Conservation (phyloP, 2,113 vertebrate species). For the Bubalus kerabau region DNA sequence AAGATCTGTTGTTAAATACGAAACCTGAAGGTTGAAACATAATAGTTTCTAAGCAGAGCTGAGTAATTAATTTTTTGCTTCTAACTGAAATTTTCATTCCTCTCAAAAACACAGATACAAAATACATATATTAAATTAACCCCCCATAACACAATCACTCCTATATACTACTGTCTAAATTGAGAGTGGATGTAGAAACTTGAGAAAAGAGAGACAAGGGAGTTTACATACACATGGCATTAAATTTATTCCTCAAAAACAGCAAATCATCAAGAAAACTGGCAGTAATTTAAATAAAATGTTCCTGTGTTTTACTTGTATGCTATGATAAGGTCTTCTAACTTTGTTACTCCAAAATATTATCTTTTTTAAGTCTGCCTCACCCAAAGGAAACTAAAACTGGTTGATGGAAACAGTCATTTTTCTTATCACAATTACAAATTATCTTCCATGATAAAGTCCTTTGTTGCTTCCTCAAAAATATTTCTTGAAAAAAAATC, state of each 20-base stretch:
- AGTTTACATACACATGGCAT: neutral
- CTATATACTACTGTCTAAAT: neutral
- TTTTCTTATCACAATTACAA: constrained; percentile 47
- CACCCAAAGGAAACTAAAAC: constrained; percentile 6
- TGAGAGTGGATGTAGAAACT: neutral
- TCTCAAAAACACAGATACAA: constrained; percentile 39
- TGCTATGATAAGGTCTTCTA: neutral
- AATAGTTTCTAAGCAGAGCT: neutral
- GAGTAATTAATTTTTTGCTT: constrained; percentile 19
- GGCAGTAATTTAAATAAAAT: constrained; percentile 9
- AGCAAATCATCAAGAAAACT: neutral
- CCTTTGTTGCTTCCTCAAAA: constrained; percentile 32
- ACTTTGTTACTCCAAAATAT: neutral
- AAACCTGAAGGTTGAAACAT: neutral
- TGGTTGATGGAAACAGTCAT: neutral
- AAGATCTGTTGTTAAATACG: constrained; percentile 9
- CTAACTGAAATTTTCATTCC: neutral
- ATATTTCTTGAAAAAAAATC: constrained; percentile 6
- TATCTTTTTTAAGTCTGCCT: constrained; percentile 21
- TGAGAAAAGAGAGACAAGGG: neutral
- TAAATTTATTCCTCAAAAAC: neutral
- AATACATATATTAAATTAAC: neutral
- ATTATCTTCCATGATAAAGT: constrained; percentile 22
- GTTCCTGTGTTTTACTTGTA: neutral
- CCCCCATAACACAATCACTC: neutral